Evolutionary conservation across 2,113 vertebrate species (phyloP).

Genomic region (Cyprichromis sp.): DNA sequence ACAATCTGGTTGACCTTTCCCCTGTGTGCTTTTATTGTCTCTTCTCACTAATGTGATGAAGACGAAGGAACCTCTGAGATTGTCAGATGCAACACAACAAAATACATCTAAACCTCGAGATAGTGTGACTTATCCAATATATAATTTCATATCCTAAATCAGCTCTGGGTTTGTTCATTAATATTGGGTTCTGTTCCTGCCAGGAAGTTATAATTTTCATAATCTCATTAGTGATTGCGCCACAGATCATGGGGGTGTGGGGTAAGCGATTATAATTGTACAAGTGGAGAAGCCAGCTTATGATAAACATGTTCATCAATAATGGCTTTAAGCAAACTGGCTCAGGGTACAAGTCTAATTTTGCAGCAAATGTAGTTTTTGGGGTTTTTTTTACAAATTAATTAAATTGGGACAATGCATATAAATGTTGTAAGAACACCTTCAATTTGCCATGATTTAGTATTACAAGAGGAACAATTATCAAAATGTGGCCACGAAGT

Average conservation of each 20-base stretch:
- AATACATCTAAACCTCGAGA: background rate
- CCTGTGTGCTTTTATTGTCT: background rate
- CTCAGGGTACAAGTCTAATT: conserved; percentile 26
- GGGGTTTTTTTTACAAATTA: rapidly evolving
- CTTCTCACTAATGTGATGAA: background rate
- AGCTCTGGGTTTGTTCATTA: conserved; percentile 36
- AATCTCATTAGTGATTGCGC: conserved; percentile 60
- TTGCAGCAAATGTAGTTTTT: conserved; percentile 16
- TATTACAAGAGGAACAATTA: background rate
- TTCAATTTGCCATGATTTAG: background rate
- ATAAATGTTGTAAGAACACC: background rate
- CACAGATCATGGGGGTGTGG: conserved; percentile 42
- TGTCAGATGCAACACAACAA: background rate
- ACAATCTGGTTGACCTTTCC: background rate
- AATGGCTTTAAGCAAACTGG: conserved; percentile 40
- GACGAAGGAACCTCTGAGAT: background rate
- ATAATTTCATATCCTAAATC: conserved; percentile 38
- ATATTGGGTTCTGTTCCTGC: conserved; percentile 34
- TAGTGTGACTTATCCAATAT: background rate
- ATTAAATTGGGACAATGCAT: background rate
- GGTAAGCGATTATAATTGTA: conserved; percentile 45
- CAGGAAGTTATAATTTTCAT: conserved; percentile 49
- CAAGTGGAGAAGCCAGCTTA: conserved; percentile 45
- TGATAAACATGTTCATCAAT: conserved; percentile 55
- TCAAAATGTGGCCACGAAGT: background rate